A percentile compares a stretch with the other conserved stretches of the same genome.
Conservation (phyloP, 2,888 invertebrate species). For the Clivina fossor region DNA sequence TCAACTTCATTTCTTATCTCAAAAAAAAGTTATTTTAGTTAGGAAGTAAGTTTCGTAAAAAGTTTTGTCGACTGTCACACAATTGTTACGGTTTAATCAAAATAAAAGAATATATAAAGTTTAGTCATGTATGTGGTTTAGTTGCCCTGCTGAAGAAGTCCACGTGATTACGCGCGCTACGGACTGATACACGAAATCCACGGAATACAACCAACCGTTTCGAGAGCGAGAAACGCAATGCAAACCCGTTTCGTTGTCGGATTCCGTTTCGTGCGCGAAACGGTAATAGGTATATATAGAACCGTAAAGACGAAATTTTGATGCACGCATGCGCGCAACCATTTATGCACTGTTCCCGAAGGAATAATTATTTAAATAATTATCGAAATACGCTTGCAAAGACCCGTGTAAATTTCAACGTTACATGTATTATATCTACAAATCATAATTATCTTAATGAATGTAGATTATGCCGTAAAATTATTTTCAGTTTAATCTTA, state of each 20-base stretch:
- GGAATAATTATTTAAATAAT: constrained; percentile 22
- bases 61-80: background rate
- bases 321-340: constrained; percentile 9
- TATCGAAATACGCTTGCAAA: background rate
- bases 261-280: too few species aligned
- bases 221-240: background rate
- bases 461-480: too few species aligned
- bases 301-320: constrained; percentile 5
- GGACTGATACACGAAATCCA: background rate
- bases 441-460: constrained; percentile 3
- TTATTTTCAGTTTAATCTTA: too few species aligned
- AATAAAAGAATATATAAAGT: too few species aligned
- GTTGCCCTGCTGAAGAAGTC: constrained; percentile 1
- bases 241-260: background rate
- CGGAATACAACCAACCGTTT: background rate
- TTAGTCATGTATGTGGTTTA: too few species aligned
- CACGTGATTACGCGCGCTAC: constrained; percentile 6
- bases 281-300: too few species aligned
- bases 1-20: too few species aligned
- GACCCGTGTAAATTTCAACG: background rate
- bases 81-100: background rate
- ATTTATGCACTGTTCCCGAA: constrained; percentile 2
- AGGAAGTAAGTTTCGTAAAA: background rate
- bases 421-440: constrained; percentile 2
- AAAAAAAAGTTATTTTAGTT: constrained; percentile 1